These are phyloP conservation scores for Chironomus riparius DNA, from an alignment of 2,888 invertebrate genomes.

Conservation along the genomic window DNA sequence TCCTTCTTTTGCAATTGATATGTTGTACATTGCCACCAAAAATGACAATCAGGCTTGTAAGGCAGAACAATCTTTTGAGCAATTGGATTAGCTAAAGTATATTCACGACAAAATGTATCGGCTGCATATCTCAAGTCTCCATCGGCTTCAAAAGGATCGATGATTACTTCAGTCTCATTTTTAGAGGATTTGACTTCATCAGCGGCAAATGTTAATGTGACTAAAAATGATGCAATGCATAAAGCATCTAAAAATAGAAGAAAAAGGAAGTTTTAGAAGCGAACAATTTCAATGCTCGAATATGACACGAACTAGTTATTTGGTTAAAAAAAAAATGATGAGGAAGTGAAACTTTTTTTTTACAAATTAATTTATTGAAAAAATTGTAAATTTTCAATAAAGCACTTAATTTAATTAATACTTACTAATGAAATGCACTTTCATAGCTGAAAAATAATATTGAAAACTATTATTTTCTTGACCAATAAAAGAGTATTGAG, in stretches of 20 bases:
- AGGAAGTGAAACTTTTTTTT: background rate
- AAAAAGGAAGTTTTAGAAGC: background rate
- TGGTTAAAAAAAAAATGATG: too few relatives aligned
- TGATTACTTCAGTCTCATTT: background rate
- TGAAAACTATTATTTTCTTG: background rate
- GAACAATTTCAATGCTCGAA: slow-evolving; percentile 6
- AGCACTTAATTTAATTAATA: background rate
- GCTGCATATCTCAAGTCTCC: slow-evolving; percentile 18
- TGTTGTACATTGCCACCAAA: slow-evolving; percentile 21
- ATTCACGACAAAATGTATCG: slow-evolving; percentile 21
- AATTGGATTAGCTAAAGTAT: background rate
- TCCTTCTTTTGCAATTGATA: slow-evolving; percentile 15
- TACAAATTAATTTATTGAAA: background rate
- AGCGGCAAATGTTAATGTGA: background rate
- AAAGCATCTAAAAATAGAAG: background rate
- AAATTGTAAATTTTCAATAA: too few relatives aligned
- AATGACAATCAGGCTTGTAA: slow-evolving; percentile 15
- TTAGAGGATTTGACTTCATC: background rate
- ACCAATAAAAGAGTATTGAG: background rate
- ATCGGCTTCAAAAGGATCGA: slow-evolving; percentile 20
- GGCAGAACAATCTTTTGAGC: background rate
- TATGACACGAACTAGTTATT: background rate
- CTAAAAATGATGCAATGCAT: background rate
- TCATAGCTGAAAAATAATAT: background rate
- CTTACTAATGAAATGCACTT: background rate